Conservation (phyloP, 2,113 vertebrate genomes). For the Noctilio leporinus region DNA sequence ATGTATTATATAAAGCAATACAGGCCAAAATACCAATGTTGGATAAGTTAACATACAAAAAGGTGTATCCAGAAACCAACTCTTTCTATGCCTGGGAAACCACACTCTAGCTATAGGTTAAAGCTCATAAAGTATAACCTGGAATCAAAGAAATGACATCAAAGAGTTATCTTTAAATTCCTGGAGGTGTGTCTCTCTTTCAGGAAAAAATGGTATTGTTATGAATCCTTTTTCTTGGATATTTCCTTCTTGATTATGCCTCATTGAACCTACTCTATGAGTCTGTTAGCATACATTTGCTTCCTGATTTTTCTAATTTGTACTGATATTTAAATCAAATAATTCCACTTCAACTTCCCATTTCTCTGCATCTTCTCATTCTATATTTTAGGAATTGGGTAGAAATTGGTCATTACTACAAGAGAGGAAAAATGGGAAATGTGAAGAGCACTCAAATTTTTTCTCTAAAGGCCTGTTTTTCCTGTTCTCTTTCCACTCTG, state of each 20-base stretch:
- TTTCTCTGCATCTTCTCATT: background rate
- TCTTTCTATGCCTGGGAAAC: background rate
- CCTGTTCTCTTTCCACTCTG: background rate
- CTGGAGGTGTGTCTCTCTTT: background rate
- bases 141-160: background rate
- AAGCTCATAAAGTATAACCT: background rate
- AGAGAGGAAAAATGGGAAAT: background rate
- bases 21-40: background rate
- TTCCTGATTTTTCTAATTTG: conserved; percentile 4
- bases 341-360: background rate
- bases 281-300: background rate
- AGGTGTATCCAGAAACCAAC: background rate
- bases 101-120: background rate
- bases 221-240: background rate
- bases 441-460: background rate
- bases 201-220: background rate
- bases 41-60: conserved; percentile 6
- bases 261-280: background rate
- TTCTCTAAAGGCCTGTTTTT: background rate
- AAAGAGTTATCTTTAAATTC: background rate
- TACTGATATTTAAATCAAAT: conserved; percentile 15
- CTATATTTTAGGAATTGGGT: background rate
- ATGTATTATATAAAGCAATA: background rate
- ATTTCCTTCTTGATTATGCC: background rate
- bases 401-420: background rate